A percentile compares a stretch with the other conserved stretches of the same genome.
Conservation (phyloP, 2,113 vertebrate genomes). For the Castor canadensis region DNA sequence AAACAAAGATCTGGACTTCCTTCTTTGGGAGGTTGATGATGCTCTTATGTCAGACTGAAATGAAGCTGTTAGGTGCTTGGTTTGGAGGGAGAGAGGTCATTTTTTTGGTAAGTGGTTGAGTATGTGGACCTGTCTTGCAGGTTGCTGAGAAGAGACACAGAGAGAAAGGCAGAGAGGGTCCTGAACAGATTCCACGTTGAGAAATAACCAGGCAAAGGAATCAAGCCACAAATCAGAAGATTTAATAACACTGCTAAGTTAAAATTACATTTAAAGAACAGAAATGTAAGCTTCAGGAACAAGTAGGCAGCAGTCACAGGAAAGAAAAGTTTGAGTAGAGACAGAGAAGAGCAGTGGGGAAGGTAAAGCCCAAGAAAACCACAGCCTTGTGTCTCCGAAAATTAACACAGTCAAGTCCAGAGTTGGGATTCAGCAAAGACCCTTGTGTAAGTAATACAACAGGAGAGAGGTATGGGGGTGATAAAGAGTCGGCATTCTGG, state of each 20-base stretch:
- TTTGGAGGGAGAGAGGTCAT: background rate
- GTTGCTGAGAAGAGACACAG: background rate
- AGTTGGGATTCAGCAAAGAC: background rate
- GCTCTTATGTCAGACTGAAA: background rate
- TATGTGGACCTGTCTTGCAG: background rate
- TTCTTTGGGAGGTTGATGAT: background rate
- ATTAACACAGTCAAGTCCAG: background rate
- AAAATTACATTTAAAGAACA: background rate
- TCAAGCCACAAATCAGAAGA: background rate
- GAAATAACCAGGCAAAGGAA: background rate
- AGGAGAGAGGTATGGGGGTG: background rate
- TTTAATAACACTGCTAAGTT: background rate
- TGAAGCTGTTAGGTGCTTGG: background rate
- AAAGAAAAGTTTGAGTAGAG: background rate
- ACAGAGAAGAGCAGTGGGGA: background rate
- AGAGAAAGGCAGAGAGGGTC: background rate
- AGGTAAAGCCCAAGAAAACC: background rate
- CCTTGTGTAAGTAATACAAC: rapidly evolving
- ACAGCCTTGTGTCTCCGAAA: background rate
- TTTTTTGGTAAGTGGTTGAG: background rate
- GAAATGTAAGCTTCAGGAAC: background rate
- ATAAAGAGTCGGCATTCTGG: background rate
- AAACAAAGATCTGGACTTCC: background rate
- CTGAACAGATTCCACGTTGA: background rate
- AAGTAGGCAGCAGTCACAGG: background rate